Conservation (phyloP, 2,888 invertebrate genomes). For the Pammene fasciana region DNA sequence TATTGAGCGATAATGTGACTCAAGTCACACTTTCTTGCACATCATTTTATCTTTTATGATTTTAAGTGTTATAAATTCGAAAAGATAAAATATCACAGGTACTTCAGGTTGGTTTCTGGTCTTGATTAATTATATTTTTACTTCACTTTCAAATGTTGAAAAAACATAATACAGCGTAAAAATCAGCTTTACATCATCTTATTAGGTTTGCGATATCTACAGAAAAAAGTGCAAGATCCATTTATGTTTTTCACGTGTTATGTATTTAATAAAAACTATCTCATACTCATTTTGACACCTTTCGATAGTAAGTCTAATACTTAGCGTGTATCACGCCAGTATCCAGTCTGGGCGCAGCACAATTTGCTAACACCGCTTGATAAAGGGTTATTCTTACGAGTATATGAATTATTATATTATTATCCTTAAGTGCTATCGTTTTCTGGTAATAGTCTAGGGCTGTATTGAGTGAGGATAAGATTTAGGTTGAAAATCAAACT, state of each 20-base stretch:
- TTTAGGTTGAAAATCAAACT: not conserved
- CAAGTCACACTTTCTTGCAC: not conserved
- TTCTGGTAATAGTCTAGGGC: constrained; percentile 33
- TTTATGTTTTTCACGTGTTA: not conserved
- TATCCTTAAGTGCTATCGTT: constrained; percentile 49
- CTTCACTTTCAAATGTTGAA: not conserved
- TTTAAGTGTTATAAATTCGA: no score
- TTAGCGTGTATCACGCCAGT: constrained; percentile 66
- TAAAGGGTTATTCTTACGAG: constrained; percentile 63
- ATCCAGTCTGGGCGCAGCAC: constrained; percentile 54
- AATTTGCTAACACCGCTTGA: constrained; percentile 58
- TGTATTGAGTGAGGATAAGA: constrained; percentile 23
- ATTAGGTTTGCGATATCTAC: no score
- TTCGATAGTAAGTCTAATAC: constrained; percentile 20
- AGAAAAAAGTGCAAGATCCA: no score
- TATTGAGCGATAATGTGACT: not conserved
- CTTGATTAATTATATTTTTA: not conserved
- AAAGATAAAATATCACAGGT: no score
- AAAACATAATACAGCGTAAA: no score
- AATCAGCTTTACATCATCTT: no score
- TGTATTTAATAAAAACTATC: not conserved
- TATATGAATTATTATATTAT: constrained; percentile 64
- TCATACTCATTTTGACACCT: constrained; percentile 28
- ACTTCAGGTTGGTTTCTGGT: no score
- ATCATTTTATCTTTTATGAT: not conserved